Evolutionary conservation across 2,797 vertebrate genomes (phyloP).

Genomic region (Rhynchonycteris naso): DNA sequence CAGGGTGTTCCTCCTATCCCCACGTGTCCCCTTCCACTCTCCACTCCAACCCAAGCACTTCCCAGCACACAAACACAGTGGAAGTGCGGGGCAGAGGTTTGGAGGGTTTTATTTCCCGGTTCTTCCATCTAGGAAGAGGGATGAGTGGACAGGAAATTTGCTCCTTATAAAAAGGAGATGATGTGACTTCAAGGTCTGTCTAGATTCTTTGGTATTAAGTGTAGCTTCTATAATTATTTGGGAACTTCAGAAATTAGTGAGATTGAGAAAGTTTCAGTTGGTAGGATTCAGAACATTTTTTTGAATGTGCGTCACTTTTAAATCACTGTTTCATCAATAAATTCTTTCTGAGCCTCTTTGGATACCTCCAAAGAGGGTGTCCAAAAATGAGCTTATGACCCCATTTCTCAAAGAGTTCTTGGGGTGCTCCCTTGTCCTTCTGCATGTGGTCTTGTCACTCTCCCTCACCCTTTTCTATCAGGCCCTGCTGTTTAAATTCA

Average conservation of each 20-base stretch:
- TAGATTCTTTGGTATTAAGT: neutral
- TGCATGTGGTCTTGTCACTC: neutral
- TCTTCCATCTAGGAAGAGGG: neutral
- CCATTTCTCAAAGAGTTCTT: neutral
- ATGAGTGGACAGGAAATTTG: neutral
- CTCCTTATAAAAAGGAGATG: neutral
- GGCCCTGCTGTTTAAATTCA: neutral
- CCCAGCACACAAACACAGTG: too few relatives aligned
- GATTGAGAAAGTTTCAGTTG: neutral
- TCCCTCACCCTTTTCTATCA: neutral
- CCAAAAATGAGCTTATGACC: neutral
- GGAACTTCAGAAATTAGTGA: neutral
- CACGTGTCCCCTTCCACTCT: neutral
- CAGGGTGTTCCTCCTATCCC: neutral
- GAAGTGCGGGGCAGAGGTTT: neutral
- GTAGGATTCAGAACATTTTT: neutral
- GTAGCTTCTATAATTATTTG: neutral
- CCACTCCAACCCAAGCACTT: rapidly evolving
- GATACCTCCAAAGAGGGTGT: neutral
- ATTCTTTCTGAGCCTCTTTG: neutral
- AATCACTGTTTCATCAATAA: neutral
- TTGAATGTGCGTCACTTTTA: neutral
- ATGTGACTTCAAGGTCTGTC: neutral
- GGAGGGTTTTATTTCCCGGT: neutral
- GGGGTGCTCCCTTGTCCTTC: neutral